Evolutionary conservation across 2,888 invertebrate genomes (phyloP).

Genomic region (Embidobia sp.): DNA sequence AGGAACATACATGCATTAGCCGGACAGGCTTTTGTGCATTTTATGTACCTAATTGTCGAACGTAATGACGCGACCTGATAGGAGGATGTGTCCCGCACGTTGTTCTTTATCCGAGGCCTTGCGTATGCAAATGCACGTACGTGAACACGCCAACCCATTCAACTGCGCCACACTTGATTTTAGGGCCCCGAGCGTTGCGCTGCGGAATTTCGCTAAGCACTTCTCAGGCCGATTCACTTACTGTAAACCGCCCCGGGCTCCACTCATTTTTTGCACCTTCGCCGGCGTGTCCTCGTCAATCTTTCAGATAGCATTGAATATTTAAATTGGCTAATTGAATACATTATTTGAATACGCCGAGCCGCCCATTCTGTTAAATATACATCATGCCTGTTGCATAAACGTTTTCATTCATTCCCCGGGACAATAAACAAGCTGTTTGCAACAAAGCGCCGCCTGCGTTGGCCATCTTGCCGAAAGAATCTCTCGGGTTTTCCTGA

Average conservation of each 20-base stretch:
- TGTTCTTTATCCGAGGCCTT: background rate
- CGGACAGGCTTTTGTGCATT: too few relatives aligned
- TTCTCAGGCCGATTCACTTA: slow-evolving; percentile 48
- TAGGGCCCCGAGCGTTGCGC: slow-evolving; percentile 41
- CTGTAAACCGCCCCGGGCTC: slow-evolving; percentile 42
- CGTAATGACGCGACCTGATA: slow-evolving; percentile 38
- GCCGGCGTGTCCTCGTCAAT: slow-evolving; percentile 49
- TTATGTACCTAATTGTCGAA: too few relatives aligned
- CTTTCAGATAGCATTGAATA: slow-evolving; percentile 49
- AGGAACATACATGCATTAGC: too few relatives aligned
- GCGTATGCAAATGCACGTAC: slow-evolving; percentile 48
- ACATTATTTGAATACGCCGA: slow-evolving; percentile 58
- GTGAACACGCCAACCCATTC: slow-evolving; percentile 22
- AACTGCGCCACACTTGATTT: slow-evolving; percentile 36
- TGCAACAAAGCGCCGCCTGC: too few relatives aligned
- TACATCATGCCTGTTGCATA: slow-evolving; percentile 29
- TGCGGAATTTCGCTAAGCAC: slow-evolving; percentile 46
- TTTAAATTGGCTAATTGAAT: slow-evolving; percentile 60
- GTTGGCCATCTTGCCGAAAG: too few relatives aligned
- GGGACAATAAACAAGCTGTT: slow-evolving; percentile 4
- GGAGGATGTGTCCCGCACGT: slow-evolving; percentile 1
- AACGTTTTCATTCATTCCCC: slow-evolving; percentile 32
- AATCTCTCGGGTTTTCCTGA: too few relatives aligned
- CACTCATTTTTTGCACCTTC: slow-evolving; percentile 52
- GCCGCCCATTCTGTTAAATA: slow-evolving; percentile 26